These are phyloP conservation scores for Neodiprion lecontei DNA, from an alignment of 1,140 invertebrate genomes.

Conservation along the genomic window DNA sequence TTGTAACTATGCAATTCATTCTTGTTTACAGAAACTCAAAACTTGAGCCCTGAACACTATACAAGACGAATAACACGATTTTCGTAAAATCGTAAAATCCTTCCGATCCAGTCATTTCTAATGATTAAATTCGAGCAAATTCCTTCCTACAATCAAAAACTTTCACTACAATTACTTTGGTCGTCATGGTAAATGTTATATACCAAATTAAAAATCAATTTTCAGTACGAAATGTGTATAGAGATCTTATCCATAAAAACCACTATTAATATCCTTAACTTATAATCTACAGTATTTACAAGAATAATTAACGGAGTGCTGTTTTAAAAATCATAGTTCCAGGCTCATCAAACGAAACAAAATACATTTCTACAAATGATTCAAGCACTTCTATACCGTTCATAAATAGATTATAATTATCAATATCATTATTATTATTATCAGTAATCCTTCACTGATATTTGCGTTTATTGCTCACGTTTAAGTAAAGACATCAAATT, in stretches of 20 bases:
- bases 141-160: neutral
- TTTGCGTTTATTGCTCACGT: slow-evolving; percentile 1
- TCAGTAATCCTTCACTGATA: neutral
- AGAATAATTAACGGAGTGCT: slow-evolving; percentile 39
- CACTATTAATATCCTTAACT: slow-evolving; percentile 40
- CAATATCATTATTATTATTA: neutral
- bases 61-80: too few species aligned
- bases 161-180: slow-evolving; percentile 46
- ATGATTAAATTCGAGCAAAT: too few species aligned
- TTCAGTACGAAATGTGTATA: slow-evolving; percentile 48
- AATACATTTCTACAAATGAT: neutral
- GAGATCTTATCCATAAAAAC: slow-evolving; percentile 49
- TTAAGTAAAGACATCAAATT: slow-evolving; percentile 4
- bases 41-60: too few species aligned
- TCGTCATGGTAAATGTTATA: slow-evolving; percentile 49
- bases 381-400: neutral
- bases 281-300: slow-evolving; percentile 48
- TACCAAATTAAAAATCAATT: slow-evolving; percentile 37
- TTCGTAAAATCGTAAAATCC: too few species aligned
- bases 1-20: too few species aligned
- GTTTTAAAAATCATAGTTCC: neutral
- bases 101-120: too few species aligned
- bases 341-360: neutral
- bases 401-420: neutral
- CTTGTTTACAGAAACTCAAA: too few species aligned